Evolutionary conservation across 1,140 invertebrate genomes (phyloP).

Genomic region (Amphibalanus amphitrite): DNA sequence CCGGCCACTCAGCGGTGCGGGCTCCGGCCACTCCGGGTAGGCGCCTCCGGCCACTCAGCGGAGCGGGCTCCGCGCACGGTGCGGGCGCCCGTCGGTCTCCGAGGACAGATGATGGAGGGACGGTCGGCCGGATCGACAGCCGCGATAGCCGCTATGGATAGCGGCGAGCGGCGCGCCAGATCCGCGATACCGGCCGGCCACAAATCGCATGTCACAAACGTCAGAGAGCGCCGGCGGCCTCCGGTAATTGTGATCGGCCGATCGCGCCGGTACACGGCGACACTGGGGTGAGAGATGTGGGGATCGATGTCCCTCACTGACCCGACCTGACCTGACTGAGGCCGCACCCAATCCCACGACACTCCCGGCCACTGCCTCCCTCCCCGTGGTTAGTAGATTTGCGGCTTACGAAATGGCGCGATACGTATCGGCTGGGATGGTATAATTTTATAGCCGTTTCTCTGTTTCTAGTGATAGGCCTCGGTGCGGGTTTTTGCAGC

Average conservation of each 20-base stretch:
- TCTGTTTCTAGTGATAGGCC: not conserved
- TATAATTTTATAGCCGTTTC: not conserved
- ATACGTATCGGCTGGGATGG: not conserved
- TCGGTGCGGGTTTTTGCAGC: not conserved
- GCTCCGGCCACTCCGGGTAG: too few species aligned
- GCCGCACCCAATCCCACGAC: too few species aligned
- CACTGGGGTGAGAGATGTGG: too few species aligned
- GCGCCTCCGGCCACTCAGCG: too few species aligned
- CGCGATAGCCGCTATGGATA: not conserved
- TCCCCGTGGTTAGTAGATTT: not conserved
- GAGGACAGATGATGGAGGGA: not conserved
- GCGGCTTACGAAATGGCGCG: not conserved
- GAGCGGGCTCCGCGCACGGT: too few species aligned
- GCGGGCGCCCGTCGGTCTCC: too few species aligned
- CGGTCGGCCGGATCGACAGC: not conserved
- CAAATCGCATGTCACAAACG: constrained; percentile 1
- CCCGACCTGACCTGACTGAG: too few species aligned
- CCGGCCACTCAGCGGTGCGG: too few species aligned
- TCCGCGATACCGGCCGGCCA: not conserved
- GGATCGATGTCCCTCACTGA: too few species aligned
- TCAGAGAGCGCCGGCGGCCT: not conserved
- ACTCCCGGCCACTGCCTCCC: not conserved
- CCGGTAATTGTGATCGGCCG: not conserved
- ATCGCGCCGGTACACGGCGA: too few species aligned
- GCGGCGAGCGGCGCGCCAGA: not conserved